These are phyloP conservation scores for Cochlearius cochlearius DNA, from an alignment of 2,113 vertebrate genomes.

Conservation along the genomic window DNA sequence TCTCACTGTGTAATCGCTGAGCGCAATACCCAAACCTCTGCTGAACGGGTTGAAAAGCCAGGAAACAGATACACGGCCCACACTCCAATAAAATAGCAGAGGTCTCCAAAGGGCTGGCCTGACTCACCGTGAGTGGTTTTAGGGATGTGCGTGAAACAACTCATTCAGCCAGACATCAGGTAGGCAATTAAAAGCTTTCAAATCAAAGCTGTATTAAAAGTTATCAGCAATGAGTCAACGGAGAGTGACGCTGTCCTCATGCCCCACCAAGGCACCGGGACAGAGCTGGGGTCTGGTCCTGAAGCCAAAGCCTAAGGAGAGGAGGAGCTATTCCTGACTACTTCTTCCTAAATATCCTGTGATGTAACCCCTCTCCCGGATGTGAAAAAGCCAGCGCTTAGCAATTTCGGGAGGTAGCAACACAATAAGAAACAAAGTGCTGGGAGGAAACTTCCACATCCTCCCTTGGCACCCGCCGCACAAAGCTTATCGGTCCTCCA, in stretches of 20 bases:
- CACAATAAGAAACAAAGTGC: slow-evolving; percentile 50
- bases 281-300: not conserved
- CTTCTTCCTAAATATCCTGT: slow-evolving; percentile 48
- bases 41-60: not conserved
- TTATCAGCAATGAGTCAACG: slow-evolving; percentile 8
- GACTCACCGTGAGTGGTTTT: not conserved
- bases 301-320: not conserved
- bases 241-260: not conserved
- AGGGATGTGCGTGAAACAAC: not conserved
- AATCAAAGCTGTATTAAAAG: not conserved
- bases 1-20: rapidly evolving
- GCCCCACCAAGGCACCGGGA: not conserved
- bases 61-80: not conserved
- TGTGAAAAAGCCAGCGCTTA: slow-evolving; percentile 50
- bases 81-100: not conserved
- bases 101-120: not conserved
- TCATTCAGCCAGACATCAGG: not conserved
- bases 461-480: slow-evolving; percentile 34
- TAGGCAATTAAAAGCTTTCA: not conserved
- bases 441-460: slow-evolving; percentile 70
- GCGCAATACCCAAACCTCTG: not conserved
- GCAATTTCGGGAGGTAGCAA: slow-evolving; percentile 36
- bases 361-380: slow-evolving; percentile 51
- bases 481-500: slow-evolving; percentile 9
- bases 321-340: slow-evolving; percentile 21